Conservation (phyloP, 2,888 invertebrate species). For the Chelonus formosanus region DNA sequence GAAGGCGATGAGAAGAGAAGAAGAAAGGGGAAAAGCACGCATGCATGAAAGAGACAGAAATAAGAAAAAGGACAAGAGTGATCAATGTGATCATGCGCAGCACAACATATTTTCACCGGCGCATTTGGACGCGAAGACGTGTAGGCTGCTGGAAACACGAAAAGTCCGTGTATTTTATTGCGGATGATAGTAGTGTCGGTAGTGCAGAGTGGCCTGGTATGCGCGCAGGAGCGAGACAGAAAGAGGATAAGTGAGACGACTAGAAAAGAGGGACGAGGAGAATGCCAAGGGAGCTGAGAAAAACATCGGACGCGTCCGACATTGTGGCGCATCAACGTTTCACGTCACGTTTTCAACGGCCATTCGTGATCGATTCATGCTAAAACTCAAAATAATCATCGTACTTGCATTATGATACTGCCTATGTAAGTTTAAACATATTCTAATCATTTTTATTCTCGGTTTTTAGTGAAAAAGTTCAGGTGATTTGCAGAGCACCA, state of each 20-base stretch:
- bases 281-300: conserved; percentile 30
- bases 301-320: conserved; percentile 31
- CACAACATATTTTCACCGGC: not conserved
- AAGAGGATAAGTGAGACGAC: conserved; percentile 17
- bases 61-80: conserved; percentile 5
- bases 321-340: conserved; percentile 29
- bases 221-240: conserved; percentile 25
- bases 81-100: conserved; percentile 13
- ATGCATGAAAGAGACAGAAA: conserved; percentile 6
- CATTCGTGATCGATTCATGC: conserved; percentile 32
- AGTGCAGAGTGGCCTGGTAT: conserved; percentile 34
- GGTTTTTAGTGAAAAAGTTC: not conserved
- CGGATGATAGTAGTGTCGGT: conserved; percentile 32
- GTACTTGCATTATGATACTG: conserved; percentile 2
- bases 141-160: conserved; percentile 11
- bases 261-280: conserved; percentile 6
- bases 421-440: not conserved
- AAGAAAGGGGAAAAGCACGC: conserved; percentile 6
- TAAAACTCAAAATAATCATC: conserved; percentile 17
- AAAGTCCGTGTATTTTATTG: conserved; percentile 28
- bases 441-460: not conserved
- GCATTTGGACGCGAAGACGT: not conserved
- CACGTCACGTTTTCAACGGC: conserved; percentile 39
- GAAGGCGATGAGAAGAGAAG: conserved; percentile 2
- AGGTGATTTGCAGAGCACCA: too few species aligned